phyloP scores from a whole-genome alignment of 2,797 vertebrate genomes.

The Leptatherina wallacei region DNA sequence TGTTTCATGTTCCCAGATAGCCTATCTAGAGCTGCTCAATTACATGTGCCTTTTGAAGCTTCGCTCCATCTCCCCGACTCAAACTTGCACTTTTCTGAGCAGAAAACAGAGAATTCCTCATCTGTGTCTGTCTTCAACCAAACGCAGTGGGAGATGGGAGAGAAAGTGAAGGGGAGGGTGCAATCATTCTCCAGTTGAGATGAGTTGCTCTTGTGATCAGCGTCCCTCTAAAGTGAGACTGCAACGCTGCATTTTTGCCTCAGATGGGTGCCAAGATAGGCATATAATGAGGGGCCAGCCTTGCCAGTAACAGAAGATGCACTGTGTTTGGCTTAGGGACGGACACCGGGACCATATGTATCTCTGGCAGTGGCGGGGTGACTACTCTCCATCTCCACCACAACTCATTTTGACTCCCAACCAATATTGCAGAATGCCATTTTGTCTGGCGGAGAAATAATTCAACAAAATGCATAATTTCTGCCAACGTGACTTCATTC shows the following conservation, averaged over 20 bases:
- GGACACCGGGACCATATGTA: slow-evolving; percentile 49
- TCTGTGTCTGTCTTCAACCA: slow-evolving; percentile 61
- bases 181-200: slow-evolving; percentile 72
- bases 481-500: slow-evolving; percentile 59
- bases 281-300: slow-evolving; percentile 76
- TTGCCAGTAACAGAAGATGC: slow-evolving; percentile 65
- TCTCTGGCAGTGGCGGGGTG: slow-evolving; percentile 37
- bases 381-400: slow-evolving; percentile 34
- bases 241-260: slow-evolving; percentile 76
- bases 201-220: slow-evolving; percentile 79
- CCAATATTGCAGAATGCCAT: slow-evolving; percentile 41
- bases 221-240: slow-evolving; percentile 77
- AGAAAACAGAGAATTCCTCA: slow-evolving; percentile 71
- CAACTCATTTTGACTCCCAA: slow-evolving; percentile 51
- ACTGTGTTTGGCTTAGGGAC: slow-evolving; percentile 65
- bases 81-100: slow-evolving; percentile 71
- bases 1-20: slow-evolving; percentile 83
- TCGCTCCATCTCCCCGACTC: slow-evolving; percentile 70
- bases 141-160: slow-evolving; percentile 38
- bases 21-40: slow-evolving; percentile 80
- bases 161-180: slow-evolving; percentile 18
- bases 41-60: slow-evolving; percentile 81
- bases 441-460: slow-evolving; percentile 53
- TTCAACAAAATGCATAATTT: slow-evolving; percentile 59
- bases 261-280: slow-evolving; percentile 75